Evolutionary conservation across 2,113 vertebrate species (phyloP), one percentile per base, ranked within the genome.

Genomic region (Perca schrenkii): DNA sequence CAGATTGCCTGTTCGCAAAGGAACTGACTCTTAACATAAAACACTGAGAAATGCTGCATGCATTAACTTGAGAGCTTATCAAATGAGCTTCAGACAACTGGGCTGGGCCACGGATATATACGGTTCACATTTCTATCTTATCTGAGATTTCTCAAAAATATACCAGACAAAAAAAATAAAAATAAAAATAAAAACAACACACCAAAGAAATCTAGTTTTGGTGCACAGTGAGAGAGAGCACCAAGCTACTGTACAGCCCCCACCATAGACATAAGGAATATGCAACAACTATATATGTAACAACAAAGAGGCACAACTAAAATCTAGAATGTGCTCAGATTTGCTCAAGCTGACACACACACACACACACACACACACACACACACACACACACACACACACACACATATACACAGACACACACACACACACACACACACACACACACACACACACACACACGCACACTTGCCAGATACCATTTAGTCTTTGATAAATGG

Each of bases 51-150:
- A 88, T 72, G 79, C 78, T 86, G 86, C 89, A 89, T 87, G 93
- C 82, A 82, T 80, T 50, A 80, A 79, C 77, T 63, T 73, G 66
- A 84, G 83, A 92, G 83, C 89, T 91, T 92, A 86, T 91, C 40
- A 58, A 80, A 79, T 67, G 74, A 86, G 80, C 80, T 86, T 87
- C 53, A 62, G 85, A 89, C 70, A 86, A 86, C 87, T 76, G 82
- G 79, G 46, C 83, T 87, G 81, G 85, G 81, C 77, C 67, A 63
- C 47, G 19, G 86, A 79, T 86, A 77, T 80, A 78, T 84, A 73
- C 28, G 74, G 70, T 92, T 94, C 92, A 93, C 92, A 92, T 92
- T 91, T 90, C 87, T 90, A 83, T 74, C 83, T 81, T 68, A 82
- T 82, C 73, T 87, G 77, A 75, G 74, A 82, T 77, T 79, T 67